Evolutionary conservation across 2,113 vertebrate species (phyloP), one percentile per base, ranked within the genome.

Genomic region (Ellobius talpinus): DNA sequence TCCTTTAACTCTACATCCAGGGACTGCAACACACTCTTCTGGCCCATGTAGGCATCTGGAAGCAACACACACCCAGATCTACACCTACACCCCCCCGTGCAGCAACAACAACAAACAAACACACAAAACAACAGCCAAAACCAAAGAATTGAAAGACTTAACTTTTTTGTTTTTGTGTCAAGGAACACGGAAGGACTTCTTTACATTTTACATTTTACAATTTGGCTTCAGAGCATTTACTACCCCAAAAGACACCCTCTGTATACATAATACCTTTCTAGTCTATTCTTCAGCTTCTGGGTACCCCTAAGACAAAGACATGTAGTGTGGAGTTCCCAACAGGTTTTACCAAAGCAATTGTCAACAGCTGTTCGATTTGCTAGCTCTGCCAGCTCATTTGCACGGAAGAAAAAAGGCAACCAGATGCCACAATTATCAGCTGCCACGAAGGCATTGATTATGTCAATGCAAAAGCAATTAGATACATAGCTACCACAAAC

Each of bases 371-470:
- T 31, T 39, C 16, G 3, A n/a, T 61, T 65, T 96, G 42, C 52
- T 68, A 66, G 63, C 74, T 68, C 47, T 33, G 61, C 92, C 89
- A 96, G 63, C 47, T 95, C 29, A 0, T 87, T 92, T 70, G 91
- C 68, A 94, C 94, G 77, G 63, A 74, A 96, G 72, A 84, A 39
- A 96, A 97, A 96, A 94, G 86, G 65, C 93, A 87, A 89, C n/a
- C 77, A 93, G 78, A 96, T 94, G 65, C 79, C 68, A 90, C 81
- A 79, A 76, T 52, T 82, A 96, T 94, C 78, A 94, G 63, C 58
- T 29, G n/a, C 31, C 77, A 29, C 4, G 77, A 94, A 94, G 94
- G 74, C 93, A 94, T 39, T 91, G 94, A 96, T 96, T 91, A 87
- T 63, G 42, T 89, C 87, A 72, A 87, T 50, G 77, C 36, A 87